Conservation (phyloP, 2,113 vertebrate species). For the Vanacampus margaritifer region DNA sequence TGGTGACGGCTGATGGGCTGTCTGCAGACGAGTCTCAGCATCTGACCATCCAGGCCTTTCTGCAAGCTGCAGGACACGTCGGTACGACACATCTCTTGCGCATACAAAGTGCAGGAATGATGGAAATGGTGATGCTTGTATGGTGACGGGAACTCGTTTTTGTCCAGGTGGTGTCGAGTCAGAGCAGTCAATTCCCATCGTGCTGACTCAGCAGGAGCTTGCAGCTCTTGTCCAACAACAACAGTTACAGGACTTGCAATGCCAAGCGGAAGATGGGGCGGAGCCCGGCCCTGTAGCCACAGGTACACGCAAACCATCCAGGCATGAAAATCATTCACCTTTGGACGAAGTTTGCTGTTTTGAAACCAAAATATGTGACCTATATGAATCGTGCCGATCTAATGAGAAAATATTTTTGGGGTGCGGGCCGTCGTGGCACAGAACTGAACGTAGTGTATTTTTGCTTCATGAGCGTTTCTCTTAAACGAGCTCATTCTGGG, state of each 20-base stretch:
- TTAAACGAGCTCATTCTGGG: no score
- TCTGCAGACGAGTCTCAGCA: slow-evolving; percentile 86
- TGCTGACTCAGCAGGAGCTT: slow-evolving; percentile 85
- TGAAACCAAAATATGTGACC: no score
- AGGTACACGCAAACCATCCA: slow-evolving; percentile 61
- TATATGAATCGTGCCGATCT: no score
- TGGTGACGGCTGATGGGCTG: slow-evolving; percentile 85
- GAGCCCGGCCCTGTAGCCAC: slow-evolving; percentile 46
- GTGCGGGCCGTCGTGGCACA: no score
- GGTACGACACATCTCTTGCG: not conserved
- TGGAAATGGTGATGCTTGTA: not conserved
- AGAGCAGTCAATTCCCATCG: slow-evolving; percentile 80
- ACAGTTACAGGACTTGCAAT: slow-evolving; percentile 81
- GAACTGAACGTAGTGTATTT: no score
- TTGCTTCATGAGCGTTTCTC: no score
- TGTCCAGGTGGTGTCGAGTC: slow-evolving; percentile 68
- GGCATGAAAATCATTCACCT: no score
- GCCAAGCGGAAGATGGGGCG: slow-evolving; percentile 49
- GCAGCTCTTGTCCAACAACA: slow-evolving; percentile 85
- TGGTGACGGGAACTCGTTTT: not conserved
- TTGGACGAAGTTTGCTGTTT: no score
- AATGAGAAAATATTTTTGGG: no score
- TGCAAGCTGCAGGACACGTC: slow-evolving; percentile 71
- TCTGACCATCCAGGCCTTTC: slow-evolving; percentile 84
- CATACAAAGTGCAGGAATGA: not conserved